Evolutionary conservation across 2,113 vertebrate species (phyloP), one percentile per base, ranked within the genome.

Genomic region (Chamaea fasciata): DNA sequence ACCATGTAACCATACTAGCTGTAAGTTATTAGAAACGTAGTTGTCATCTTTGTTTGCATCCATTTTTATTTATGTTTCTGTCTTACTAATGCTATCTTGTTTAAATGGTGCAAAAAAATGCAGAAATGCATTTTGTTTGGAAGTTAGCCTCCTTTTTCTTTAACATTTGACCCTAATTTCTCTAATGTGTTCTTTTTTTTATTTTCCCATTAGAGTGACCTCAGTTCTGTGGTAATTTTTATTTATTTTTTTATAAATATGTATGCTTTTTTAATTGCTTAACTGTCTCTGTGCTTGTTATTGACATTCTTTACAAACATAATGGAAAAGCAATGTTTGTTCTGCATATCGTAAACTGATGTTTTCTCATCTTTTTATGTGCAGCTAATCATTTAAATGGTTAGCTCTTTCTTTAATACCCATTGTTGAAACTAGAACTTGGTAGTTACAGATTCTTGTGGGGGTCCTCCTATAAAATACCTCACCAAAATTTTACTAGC

Each of bases 181-280:
- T 99, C 99, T 99, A 98, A 99, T 98, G 94, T 98, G 98, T 96
- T 99, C 88, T 98, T 98, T 99, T 85, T 99, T 99, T 98, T 98
- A 98, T 99, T 99, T 99, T 98, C 98, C 99, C 99, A 99, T 99
- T 99, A 99, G 99, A 99, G 99, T 98, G 99, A 99, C 99, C 99
- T 99, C 99, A 99, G 99, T 99, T 99, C 99, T 98, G 99, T 99
- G 99, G 99, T 99, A 99, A 99, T 98, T 99, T 97, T 98, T 97
- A 98, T 99, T 99, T 98, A 95, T 97, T 98, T 98, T 98, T 98
- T 99, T 98, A 98, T 98, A 98, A 97, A 98, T 97, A 97, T 82
- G 91, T 98, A 97, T 98, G 97, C 97, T 97, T 98, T 97, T 98
- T 97, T 97, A 97, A 97, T 95, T 97, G 94, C 96, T 90, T 97